These are phyloP conservation scores for Tringa solitaria DNA, from an alignment of 2,113 vertebrate species.

Conservation along the genomic window DNA sequence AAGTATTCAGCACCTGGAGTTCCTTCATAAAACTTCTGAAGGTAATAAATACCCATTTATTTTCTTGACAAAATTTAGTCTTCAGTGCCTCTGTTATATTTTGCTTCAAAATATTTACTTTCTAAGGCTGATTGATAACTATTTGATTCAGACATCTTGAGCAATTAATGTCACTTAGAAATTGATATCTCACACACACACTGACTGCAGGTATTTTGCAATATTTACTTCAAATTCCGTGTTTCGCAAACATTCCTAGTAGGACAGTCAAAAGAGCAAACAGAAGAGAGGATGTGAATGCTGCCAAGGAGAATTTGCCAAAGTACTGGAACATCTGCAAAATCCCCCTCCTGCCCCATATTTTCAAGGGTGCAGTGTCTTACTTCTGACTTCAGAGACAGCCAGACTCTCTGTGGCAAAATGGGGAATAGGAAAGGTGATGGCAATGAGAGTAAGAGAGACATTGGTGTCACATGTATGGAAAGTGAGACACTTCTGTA, in stretches of 20 bases:
- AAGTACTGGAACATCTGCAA: not conserved
- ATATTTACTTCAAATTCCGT: not conserved
- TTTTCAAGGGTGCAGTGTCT: not conserved
- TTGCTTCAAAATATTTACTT: not conserved
- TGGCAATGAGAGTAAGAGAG: not conserved
- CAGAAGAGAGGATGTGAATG: not conserved
- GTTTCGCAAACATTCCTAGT: not conserved
- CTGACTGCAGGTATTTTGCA: not conserved
- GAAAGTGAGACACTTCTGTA: not conserved
- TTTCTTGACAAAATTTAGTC: not conserved
- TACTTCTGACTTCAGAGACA: not conserved
- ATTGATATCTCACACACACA: not conserved
- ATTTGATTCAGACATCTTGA: not conserved
- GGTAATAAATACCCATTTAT: not conserved
- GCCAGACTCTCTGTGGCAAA: not conserved
- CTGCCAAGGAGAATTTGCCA: not conserved
- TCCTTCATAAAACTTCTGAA: not conserved
- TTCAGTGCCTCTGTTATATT: not conserved
- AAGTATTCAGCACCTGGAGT: not conserved
- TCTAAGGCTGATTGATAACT: not conserved
- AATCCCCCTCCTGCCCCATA: not conserved
- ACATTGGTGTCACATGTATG: fast-evolving
- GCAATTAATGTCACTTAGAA: not conserved
- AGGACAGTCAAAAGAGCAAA: not conserved
- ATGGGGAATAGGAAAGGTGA: not conserved